These are phyloP conservation scores for Zoanthus sociatus DNA, from an alignment of 92 coral and sea anemone genomes.

Conservation along the genomic window DNA sequence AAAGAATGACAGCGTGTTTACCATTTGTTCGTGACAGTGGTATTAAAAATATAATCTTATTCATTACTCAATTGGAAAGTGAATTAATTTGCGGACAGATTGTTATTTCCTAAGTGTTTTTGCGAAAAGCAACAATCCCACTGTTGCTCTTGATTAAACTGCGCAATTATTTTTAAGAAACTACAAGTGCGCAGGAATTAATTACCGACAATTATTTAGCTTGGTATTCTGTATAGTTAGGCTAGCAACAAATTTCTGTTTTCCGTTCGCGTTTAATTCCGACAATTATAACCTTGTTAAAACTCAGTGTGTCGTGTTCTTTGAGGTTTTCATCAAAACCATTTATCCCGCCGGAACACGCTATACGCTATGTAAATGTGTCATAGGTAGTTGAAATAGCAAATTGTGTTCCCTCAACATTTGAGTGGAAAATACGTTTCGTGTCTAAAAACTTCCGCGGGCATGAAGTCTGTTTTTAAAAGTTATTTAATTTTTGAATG, in stretches of 20 bases:
- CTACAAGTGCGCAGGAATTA: too few species aligned
- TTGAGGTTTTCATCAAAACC: conserved; percentile 1
- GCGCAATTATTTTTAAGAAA: too few species aligned
- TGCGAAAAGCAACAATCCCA: too few species aligned
- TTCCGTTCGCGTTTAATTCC: neutral
- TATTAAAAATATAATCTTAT: neutral
- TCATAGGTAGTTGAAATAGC: conserved; percentile 15
- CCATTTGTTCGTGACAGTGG: neutral
- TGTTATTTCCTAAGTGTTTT: neutral
- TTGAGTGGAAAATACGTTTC: neutral
- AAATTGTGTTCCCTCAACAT: neutral
- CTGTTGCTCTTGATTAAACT: too few species aligned
- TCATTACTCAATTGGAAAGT: neutral
- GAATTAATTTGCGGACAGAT: neutral
- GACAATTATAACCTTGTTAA: conserved; percentile 11
- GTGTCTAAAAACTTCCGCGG: conserved; percentile 17
- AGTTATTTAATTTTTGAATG: too few species aligned
- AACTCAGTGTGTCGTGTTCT: neutral
- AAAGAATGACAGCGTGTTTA: conserved; percentile 17
- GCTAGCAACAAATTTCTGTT: conserved; percentile 4
- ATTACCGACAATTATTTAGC: too few species aligned
- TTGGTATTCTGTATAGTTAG: too few species aligned
- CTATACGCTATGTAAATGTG: conserved; percentile 3
- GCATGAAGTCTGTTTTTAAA: neutral
- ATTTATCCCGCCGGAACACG: neutral